Evolutionary conservation across 2,797 vertebrate genomes (phyloP).

Genomic region (Acrossocheilus fasciatus): DNA sequence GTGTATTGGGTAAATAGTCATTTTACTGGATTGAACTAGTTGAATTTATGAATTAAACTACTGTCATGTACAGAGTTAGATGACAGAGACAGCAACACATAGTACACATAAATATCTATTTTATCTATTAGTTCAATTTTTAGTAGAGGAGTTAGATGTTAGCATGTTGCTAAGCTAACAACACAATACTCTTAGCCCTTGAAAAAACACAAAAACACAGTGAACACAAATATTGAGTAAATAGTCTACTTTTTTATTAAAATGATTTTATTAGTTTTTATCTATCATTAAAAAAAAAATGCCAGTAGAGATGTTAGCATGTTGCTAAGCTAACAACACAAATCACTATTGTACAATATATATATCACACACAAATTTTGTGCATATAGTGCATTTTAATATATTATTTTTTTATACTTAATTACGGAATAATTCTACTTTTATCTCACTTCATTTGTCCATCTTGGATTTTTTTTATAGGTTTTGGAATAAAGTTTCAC

Average conservation of each 20-base stretch:
- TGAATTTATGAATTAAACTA: not conserved
- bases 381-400: not conserved
- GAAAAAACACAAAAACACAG: not conserved
- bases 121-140: not conserved
- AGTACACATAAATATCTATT: no score
- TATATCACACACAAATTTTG: no score
- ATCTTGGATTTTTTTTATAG: not conserved
- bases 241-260: not conserved
- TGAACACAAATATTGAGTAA: not conserved
- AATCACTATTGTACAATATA: not conserved
- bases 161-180: slow-evolving; percentile 4
- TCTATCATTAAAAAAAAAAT: not conserved
- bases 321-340: not conserved
- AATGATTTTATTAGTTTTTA: not conserved
- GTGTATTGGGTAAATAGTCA: not conserved
- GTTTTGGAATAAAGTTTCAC: not conserved
- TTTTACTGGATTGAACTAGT: not conserved
- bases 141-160: not conserved
- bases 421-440: not conserved
- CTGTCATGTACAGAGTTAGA: not conserved
- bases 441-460: not conserved
- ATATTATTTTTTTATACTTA: not conserved
- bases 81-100: not conserved
- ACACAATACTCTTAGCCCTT: not conserved
- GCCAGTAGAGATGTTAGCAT: not conserved